Evolutionary conservation across 1,140 invertebrate species (phyloP).

Genomic region (Heliconius hewitsoni): DNA sequence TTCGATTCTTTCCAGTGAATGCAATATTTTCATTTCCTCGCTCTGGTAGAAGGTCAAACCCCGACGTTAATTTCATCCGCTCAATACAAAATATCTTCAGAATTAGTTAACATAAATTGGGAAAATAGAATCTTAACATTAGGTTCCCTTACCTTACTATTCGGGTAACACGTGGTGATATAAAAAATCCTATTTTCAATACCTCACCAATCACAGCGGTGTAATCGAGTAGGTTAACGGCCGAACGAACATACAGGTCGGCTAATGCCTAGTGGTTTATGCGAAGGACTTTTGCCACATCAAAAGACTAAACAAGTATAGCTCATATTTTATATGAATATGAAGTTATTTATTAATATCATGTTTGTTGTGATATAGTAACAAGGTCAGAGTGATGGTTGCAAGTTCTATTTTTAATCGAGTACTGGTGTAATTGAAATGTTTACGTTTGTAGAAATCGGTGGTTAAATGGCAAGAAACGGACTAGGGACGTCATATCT

Average conservation of each 20-base stretch:
- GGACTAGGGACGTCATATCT: too few relatives aligned
- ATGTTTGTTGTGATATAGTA: not conserved
- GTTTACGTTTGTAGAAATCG: too few relatives aligned
- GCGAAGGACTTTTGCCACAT: conserved; percentile 15
- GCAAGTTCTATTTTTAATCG: not conserved
- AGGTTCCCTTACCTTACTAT: not conserved
- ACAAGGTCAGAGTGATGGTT: not conserved
- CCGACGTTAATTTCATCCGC: too few relatives aligned
- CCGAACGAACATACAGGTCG: not conserved
- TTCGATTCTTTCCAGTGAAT: too few relatives aligned
- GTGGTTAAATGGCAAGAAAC: too few relatives aligned
- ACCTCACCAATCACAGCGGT: not conserved
- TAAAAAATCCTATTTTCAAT: not conserved
- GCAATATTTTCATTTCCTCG: too few relatives aligned
- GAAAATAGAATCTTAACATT: not conserved
- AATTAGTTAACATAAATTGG: too few relatives aligned
- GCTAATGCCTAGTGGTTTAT: not conserved
- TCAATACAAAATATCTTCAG: too few relatives aligned
- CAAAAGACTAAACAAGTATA: conserved; percentile 8
- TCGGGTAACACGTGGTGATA: not conserved
- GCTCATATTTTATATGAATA: not conserved
- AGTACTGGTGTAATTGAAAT: too few relatives aligned
- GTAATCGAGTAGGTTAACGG: conserved; percentile 3
- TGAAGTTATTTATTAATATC: not conserved
- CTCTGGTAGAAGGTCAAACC: too few relatives aligned